These are phyloP conservation scores for Caenorhabditis sp. DNA, from an alignment of 2,888 invertebrate genomes.

Conservation along the genomic window DNA sequence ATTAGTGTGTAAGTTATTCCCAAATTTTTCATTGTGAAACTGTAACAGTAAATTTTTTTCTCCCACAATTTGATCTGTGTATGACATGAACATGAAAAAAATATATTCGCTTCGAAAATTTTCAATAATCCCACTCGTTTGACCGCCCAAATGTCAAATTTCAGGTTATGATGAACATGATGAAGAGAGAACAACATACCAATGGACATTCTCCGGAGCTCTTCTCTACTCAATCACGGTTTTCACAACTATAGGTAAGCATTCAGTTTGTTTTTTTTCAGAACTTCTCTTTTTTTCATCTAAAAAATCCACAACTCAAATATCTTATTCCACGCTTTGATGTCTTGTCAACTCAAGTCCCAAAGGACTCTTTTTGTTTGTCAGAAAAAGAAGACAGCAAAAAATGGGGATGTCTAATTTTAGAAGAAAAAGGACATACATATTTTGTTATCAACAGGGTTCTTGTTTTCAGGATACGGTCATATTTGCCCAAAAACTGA, in stretches of 20 bases:
- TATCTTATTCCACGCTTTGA: no score
- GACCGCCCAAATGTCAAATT: no score
- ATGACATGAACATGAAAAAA: no score
- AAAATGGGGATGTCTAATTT: no score
- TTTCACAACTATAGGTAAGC: slow-evolving; percentile 73
- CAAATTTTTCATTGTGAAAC: no score
- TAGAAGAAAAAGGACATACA: no score
- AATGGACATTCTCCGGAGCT: slow-evolving; percentile 74
- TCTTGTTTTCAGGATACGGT: slow-evolving; percentile 98
- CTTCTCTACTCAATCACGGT: slow-evolving; percentile 73
- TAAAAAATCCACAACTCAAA: no score
- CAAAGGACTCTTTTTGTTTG: background rate
- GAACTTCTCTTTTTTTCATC: background rate
- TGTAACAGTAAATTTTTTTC: no score
- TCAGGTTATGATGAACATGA: slow-evolving; percentile 71
- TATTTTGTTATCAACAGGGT: no score
- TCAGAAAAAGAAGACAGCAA: background rate
- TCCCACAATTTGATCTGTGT: no score
- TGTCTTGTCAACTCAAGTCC: background rate
- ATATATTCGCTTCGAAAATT: no score
- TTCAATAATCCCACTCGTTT: background rate
- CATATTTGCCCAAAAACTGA: slow-evolving; percentile 90
- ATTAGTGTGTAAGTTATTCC: no score
- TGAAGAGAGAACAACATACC: slow-evolving; percentile 64
- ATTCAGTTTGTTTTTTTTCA: background rate